These are phyloP conservation scores for Xerus rutilus DNA, from an alignment of 2,797 vertebrate species.

Conservation along the genomic window DNA sequence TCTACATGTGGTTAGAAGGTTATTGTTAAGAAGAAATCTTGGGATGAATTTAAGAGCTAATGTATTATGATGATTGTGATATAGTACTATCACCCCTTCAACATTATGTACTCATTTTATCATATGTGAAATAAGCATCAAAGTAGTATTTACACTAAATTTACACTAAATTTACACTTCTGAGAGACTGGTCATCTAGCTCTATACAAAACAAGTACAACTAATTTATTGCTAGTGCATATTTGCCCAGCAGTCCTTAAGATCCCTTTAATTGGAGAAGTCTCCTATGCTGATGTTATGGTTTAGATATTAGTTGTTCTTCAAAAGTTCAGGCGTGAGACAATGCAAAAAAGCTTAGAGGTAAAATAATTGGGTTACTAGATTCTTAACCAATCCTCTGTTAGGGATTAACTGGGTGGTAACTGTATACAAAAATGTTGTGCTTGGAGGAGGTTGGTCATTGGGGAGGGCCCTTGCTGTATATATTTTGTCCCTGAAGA, in stretches of 20 bases:
- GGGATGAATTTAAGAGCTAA: not conserved
- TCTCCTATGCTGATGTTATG: not conserved
- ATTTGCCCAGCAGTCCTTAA: not conserved
- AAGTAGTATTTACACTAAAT: not conserved
- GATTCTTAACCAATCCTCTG: too few species aligned
- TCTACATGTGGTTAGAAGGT: not conserved
- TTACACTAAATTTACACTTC: not conserved
- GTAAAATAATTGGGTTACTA: too few species aligned
- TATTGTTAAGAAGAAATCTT: not conserved
- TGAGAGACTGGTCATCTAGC: not conserved
- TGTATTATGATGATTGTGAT: not conserved
- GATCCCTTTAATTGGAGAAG: not conserved
- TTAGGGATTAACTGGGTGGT: too few species aligned
- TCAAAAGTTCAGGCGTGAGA: too few species aligned
- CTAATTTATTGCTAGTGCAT: not conserved
- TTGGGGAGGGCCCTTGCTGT: too few species aligned
- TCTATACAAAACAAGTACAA: not conserved
- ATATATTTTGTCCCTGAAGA: too few species aligned
- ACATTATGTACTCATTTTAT: not conserved
- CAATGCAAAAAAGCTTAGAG: too few species aligned
- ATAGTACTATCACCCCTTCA: fast-evolving
- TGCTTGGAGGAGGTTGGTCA: too few species aligned
- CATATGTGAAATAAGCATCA: not conserved
- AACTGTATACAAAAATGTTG: too few species aligned
- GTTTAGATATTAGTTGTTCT: too few species aligned